Evolutionary conservation across 2,113 vertebrate species (phyloP), one percentile per base, ranked within the genome.

Genomic region (Furnarius figulus): DNA sequence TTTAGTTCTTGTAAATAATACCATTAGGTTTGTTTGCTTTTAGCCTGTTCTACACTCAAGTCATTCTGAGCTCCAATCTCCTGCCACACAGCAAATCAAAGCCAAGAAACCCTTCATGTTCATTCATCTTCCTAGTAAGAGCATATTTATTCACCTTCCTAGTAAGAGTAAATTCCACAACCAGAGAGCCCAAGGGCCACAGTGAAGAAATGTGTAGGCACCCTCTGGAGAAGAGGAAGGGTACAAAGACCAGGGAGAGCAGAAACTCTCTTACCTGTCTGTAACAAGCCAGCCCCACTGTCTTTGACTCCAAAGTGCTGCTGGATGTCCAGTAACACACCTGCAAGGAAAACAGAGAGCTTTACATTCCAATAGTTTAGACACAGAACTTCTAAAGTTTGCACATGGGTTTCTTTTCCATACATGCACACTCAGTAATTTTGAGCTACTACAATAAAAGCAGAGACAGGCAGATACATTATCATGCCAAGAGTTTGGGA

Each of bases 271-370:
- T 98, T 97, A 99, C 99, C 99, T 96, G 99, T 99, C 97, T 99
- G 99, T 87, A 99, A 86, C 96, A 99, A 97, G 88, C 99, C 99
- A 44, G 98, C 98, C 25, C 97, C 95, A 2, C 98, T 99, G 98
- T 99, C 99, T 12, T 97, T 97, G 65, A 99, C 98, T 1, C 90
- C 89, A 73, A 98, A 99, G 95, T 99, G 98, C 92, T 98, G 98
- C 98, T 99, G 99, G 94, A 99, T 98, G 83, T 99, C 99, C 3
- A 98, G 96, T 88, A 99, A 94, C 68, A 99, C 98, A 31, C 99
- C 99, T 99, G 97, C 58, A 75, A 87, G 78, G 73, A 61, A 87
- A 97, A 83, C 4, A 90, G 52, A 79, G 24, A 79, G 22, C 17
- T 66, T 81, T 73, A 61, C 55, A 71, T 85, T 37, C 42, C 39